Conservation (phyloP, 2,113 vertebrate species). For the Felis catus region DNA sequence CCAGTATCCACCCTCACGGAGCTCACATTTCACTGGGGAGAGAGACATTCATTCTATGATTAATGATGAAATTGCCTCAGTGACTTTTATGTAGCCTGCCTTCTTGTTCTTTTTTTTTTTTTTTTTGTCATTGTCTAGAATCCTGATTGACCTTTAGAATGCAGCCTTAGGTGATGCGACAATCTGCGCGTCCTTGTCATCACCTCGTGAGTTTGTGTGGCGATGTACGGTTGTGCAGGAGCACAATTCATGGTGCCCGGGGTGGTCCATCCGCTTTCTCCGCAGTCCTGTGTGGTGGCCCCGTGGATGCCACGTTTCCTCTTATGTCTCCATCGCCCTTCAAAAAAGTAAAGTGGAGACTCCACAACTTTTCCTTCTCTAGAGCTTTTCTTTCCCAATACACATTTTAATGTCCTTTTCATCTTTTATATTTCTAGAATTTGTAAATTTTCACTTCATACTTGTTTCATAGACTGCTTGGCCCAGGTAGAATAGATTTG, state of each 20-base stretch:
- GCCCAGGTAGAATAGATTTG: neutral
- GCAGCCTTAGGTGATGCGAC: neutral
- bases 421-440: constrained; percentile 40
- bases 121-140: neutral
- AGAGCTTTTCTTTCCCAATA: neutral
- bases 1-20: no score
- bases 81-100: neutral
- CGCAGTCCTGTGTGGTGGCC: neutral
- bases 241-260: neutral
- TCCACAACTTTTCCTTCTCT: neutral
- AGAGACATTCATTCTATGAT: neutral
- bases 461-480: neutral
- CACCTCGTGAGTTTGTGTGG: neutral
- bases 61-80: neutral
- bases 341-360: neutral
- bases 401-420: constrained; percentile 30
- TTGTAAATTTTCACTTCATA: neutral
- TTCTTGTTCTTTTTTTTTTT: neutral
- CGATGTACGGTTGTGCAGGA: rapidly evolving
- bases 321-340: neutral
- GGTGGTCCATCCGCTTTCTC: no score
- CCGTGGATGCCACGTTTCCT: neutral
- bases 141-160: neutral
- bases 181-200: neutral
- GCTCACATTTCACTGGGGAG: neutral